Base-by-base conservation (phyloP, 2,113 vertebrate genomes). In the Anser cygnoides region DNA sequence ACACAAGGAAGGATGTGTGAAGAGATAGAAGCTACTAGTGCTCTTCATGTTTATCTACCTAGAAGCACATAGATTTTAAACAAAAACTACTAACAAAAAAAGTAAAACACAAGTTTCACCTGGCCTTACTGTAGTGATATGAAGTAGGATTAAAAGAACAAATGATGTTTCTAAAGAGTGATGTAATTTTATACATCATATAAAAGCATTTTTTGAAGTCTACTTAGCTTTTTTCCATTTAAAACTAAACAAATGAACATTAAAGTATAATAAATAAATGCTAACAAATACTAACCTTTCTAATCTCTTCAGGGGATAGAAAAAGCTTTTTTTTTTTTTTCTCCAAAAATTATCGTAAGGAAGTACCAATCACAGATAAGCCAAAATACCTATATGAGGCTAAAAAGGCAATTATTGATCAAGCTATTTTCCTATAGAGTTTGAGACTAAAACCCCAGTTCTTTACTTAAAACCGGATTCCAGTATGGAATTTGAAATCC, bases 241-340 rank as follows among this genome's bases (percentile, higher is more conserved):
- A 61, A 76, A 89, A 68, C 9, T 66, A 70, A 44, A 49, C 5
- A 49, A 18, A 49, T 10, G 5, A 8, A n/a, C 6, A 11, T 17
- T n/a, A 19, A 37, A 19, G 46, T 50, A 44, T 29, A 22, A 49
- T 11, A 49, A 49, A 22, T 21, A 35, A 28, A 67, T 8, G 5
- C 10, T 66, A 59, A 63, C 21, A 75, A 67, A 44, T 11, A 73
- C 13, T 22, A 57, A 39, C 21, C 3, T 52, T 92, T 20, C 9
- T 21, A 29, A n/a, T 37, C 0, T 44, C n/a, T 84, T 63, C 13
- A 25, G 4, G 5, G 13, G 85, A 59, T 26, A 15, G 1, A 11
- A 73, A 41, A 44, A 41, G 8, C 12, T 4, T 11, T 5, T 5
- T 23, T 17, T 6, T 44, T 49, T 21, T 17, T 6, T 2, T 4